These are phyloP conservation scores for Cetonia aurata DNA, from an alignment of 2,888 invertebrate species.

Conservation along the genomic window DNA sequence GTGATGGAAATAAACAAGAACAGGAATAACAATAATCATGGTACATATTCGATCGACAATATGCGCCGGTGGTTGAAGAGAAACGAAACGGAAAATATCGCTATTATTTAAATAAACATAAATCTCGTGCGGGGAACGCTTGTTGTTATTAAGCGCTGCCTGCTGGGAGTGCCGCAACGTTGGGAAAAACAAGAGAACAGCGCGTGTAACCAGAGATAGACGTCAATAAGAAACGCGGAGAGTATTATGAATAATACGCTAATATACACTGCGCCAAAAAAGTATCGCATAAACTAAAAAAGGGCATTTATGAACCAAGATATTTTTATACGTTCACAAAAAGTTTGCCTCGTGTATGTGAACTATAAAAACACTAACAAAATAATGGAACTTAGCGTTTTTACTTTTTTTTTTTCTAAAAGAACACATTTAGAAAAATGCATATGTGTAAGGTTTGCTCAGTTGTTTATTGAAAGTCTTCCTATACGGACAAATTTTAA, in stretches of 20 bases:
- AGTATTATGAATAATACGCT: slow-evolving; percentile 41
- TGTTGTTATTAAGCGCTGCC: slow-evolving; percentile 40
- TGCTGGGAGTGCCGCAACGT: slow-evolving; percentile 44
- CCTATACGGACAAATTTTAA: too few species aligned
- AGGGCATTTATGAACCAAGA: too few species aligned
- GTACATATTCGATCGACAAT: slow-evolving; percentile 18
- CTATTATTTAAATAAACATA: slow-evolving; percentile 45
- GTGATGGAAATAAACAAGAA: slow-evolving; percentile 37
- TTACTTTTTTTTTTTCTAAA: too few species aligned
- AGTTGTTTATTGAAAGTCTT: too few species aligned
- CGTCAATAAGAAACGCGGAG: slow-evolving; percentile 38
- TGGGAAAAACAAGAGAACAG: slow-evolving; percentile 38
- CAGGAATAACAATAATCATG: slow-evolving; percentile 31
- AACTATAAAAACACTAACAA: too few species aligned
- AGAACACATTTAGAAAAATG: too few species aligned
- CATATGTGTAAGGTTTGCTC: too few species aligned
- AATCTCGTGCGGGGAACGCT: slow-evolving; percentile 42
- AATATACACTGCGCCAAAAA: too few species aligned
- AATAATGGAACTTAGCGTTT: too few species aligned
- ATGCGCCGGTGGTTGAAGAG: slow-evolving; percentile 3
- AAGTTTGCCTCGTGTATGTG: too few species aligned
- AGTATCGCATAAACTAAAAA: too few species aligned
- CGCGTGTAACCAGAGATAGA: slow-evolving; percentile 35
- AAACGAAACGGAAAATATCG: slow-evolving; percentile 32
- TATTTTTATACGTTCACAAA: too few species aligned